phyloP scores from a whole-genome alignment of 2,113 vertebrate species.

The Phylloscopus trochiloides region DNA sequence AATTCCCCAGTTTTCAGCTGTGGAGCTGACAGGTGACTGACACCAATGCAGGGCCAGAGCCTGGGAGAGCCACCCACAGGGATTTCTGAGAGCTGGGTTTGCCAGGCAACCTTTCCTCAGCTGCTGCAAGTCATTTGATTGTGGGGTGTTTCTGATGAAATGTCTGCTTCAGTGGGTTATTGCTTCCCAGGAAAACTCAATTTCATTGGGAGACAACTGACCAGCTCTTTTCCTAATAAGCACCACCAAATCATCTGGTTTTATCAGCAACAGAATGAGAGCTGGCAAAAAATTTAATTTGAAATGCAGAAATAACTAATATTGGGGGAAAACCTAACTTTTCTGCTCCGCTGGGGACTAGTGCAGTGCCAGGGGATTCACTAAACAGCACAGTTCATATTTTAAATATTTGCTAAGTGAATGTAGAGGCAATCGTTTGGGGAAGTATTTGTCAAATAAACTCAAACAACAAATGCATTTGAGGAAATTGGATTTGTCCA shows the following conservation, averaged over 20 bases:
- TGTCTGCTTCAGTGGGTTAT: background rate
- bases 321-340: background rate
- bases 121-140: background rate
- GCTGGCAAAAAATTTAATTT: background rate
- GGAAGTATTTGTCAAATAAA: slow-evolving; percentile 61
- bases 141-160: background rate
- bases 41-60: fast-evolving
- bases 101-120: background rate
- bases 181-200: slow-evolving; percentile 24
- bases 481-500: slow-evolving; percentile 66
- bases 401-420: slow-evolving; percentile 61
- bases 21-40: background rate
- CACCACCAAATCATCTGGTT: background rate
- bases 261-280: background rate
- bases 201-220: slow-evolving; percentile 6
- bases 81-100: background rate
- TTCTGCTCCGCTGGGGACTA: background rate
- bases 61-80: background rate
- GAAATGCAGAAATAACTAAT: slow-evolving; percentile 2
- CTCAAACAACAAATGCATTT: slow-evolving; percentile 59
- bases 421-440: slow-evolving; percentile 26
- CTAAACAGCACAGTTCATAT: background rate
- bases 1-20: background rate
- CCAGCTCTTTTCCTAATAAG: slow-evolving; percentile 21
- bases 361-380: background rate